A percentile compares a stretch with the other conserved stretches of the same genome.
These are phyloP conservation scores for Liasis olivaceus DNA, from an alignment of 2,797 vertebrate genomes.

Conservation along the genomic window DNA sequence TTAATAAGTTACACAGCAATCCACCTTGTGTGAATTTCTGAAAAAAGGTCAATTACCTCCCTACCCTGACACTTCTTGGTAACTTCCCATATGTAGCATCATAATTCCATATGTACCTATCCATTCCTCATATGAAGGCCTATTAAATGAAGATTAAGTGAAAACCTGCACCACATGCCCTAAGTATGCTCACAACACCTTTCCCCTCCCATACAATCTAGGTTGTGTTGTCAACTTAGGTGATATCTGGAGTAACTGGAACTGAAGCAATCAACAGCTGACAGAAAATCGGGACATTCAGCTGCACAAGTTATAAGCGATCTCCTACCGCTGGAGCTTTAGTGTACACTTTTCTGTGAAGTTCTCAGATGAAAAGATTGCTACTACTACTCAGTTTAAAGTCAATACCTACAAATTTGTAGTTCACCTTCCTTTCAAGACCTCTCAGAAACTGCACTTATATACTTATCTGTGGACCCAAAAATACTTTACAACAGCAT, in stretches of 20 bases:
- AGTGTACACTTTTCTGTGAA: background rate
- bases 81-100: background rate
- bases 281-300: background rate
- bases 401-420: background rate
- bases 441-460: background rate
- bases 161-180: background rate
- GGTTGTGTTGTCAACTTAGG: background rate
- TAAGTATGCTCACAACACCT: background rate
- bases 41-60: background rate
- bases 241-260: background rate
- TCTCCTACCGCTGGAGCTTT: background rate
- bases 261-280: background rate
- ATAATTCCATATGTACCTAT: background rate
- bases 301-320: background rate
- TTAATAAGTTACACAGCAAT: background rate
- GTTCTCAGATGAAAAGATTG: background rate
- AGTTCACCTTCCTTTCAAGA: background rate
- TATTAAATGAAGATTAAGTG: background rate
- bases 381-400: background rate
- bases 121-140: background rate
- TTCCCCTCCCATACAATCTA: background rate
- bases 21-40: background rate
- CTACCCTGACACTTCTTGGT: background rate
- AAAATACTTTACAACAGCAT: background rate
- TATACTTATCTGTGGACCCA: background rate